A percentile compares a stretch with the other conserved stretches of the same genome.
Conservation (phyloP, 2,888 invertebrate species). For the Agrilus cyanescens region DNA sequence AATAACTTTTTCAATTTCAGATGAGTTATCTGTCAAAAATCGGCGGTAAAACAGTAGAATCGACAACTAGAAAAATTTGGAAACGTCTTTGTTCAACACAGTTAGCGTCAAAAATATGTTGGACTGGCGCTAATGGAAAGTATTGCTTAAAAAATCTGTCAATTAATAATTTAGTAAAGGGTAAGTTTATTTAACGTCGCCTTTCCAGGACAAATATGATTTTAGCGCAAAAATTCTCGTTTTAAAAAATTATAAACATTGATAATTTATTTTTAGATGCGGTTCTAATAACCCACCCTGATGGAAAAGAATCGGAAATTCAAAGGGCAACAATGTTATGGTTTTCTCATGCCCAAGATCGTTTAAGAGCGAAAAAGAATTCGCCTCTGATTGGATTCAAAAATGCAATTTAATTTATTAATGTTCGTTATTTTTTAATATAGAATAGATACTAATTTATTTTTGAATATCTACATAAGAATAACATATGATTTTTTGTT, state of each 20-base stretch:
- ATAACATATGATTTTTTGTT: too few relatives aligned
- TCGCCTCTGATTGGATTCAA: too few relatives aligned
- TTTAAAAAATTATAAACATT: neutral
- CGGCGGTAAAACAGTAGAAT: constrained; percentile 11
- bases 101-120: constrained; percentile 11
- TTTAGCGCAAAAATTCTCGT: too few relatives aligned
- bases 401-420: too few relatives aligned
- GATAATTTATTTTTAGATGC: constrained; percentile 8
- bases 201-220: too few relatives aligned
- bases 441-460: too few relatives aligned
- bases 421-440: too few relatives aligned
- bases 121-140: constrained; percentile 14
- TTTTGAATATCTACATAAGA: too few relatives aligned
- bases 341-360: constrained; percentile 14
- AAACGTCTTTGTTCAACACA: constrained; percentile 10
- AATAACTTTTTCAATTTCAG: constrained; percentile 4
- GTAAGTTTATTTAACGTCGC: neutral
- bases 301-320: constrained; percentile 13
- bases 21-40: constrained; percentile 8
- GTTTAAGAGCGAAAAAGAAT: constrained; percentile 5
- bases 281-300: constrained; percentile 10
- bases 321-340: constrained; percentile 13
- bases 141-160: constrained; percentile 9
- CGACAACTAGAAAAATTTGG: constrained; percentile 12
- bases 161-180: constrained; percentile 10